Base-by-base conservation (phyloP, 2,888 invertebrate species). In the Lypha dubia region DNA sequence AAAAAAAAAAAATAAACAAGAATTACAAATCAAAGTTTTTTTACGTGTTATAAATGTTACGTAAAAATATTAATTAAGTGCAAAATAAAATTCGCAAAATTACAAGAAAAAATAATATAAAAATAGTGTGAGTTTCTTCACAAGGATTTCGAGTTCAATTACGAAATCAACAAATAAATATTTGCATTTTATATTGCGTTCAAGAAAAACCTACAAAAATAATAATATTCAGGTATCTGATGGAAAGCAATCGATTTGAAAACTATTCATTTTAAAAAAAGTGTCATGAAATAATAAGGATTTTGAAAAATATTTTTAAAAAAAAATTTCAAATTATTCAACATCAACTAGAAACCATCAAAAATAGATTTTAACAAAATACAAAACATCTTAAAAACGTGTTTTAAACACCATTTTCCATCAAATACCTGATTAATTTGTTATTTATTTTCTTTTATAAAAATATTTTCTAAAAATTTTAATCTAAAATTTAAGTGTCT, bases 401-500 rank as follows among this genome's bases (percentile, higher is more conserved):
- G 7, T 28, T 41, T 15, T n/a, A 49, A 58, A 75, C 44, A 44
- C 28, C 28, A 28, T 4, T 28, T 28, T 28, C 28, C 28, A 28
- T 28, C 28, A 28, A 2, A 28, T 28, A 28, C 5, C 28, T 28
- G 5, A 38, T 53, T 83, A 74, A 70, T 79, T 63, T 65, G 53
- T 67, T 84, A 84, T 86, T 71, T 58, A 82, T 62, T 7, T 86
- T 86, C 85, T 32, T 32, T 20, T 9, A 0, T 9, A 63, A 56
- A 5, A 46, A 65, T 4, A 20, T 38, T 35, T 32, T 56, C 5
- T 22, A 15, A 86, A 58, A 68, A 53, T 77, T 74, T 79, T 88
- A 81, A 87, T 87, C 88, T 89, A 91, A 91, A 79, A 91, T 90
- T 91, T 89, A 91, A 91, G 91, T 91, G 91, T 91, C 90, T 91